A percentile compares a stretch with the other conserved stretches of the same genome.
These are phyloP conservation scores for Crematogaster levior DNA, from an alignment of 2,888 invertebrate genomes.

Conservation along the genomic window DNA sequence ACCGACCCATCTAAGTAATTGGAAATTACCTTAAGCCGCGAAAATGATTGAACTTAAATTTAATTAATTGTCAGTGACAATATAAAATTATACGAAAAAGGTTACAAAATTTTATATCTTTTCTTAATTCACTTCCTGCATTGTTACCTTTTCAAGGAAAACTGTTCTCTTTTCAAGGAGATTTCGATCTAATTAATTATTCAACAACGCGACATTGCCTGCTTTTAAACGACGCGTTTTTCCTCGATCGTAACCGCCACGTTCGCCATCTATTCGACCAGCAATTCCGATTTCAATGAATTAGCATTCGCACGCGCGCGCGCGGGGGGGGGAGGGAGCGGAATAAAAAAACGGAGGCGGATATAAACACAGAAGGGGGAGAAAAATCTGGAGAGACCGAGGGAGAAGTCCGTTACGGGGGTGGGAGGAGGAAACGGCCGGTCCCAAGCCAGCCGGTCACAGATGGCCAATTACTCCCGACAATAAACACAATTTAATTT, in stretches of 20 bases:
- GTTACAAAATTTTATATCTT: not conserved
- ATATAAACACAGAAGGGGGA: slow-evolving; percentile 44
- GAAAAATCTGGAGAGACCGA: slow-evolving; percentile 56
- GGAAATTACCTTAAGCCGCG: not conserved
- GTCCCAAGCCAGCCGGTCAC: slow-evolving; percentile 75
- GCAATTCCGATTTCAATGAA: slow-evolving; percentile 51
- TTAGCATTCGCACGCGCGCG: slow-evolving; percentile 41
- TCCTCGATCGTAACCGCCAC: slow-evolving; percentile 19
- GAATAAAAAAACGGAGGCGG: slow-evolving; percentile 32
- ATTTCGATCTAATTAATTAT: slow-evolving; percentile 44
- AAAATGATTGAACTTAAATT: not conserved
- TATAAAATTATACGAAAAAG: not conserved
- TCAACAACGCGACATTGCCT: slow-evolving; percentile 25
- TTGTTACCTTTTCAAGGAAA: not conserved
- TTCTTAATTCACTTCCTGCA: not conserved
- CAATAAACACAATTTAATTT: slow-evolving; percentile 84
- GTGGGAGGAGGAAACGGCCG: slow-evolving; percentile 34
- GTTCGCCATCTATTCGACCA: slow-evolving; percentile 26
- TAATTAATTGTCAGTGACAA: not conserved
- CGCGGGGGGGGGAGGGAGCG: not conserved
- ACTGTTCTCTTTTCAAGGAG: not conserved
- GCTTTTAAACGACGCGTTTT: slow-evolving; percentile 28
- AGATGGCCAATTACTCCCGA: slow-evolving; percentile 84
- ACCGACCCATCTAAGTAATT: not conserved
- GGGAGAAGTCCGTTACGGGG: slow-evolving; percentile 21